Evolutionary conservation across 2,888 invertebrate species (phyloP), one percentile per base, ranked within the genome.

Genomic region (Scaptomyza caliginosa): DNA sequence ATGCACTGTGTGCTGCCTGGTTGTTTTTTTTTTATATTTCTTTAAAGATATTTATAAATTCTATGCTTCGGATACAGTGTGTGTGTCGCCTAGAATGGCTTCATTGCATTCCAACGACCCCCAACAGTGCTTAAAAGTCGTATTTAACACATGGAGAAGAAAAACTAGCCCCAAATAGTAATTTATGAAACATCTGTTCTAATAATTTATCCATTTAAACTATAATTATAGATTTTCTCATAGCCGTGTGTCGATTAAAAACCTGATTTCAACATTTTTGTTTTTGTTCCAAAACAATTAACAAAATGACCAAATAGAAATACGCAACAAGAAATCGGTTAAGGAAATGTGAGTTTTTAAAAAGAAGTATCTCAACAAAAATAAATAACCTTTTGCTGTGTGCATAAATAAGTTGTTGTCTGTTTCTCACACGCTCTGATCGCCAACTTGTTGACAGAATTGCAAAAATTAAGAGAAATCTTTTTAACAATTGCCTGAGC

Each of bases 1-100:
- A 85, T 82, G 86, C 83, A 62, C 79, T 66, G 79, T 82, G 77
- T 79, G 82, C 65, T 65, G 30, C 28, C 63, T 59, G 48, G 51
- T 7, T 49, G n/a, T n/a, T n/a, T n/a, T n/a, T n/a, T n/a, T n/a
- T n/a, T n/a, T n/a, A n/a, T n/a, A n/a, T 16, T 21, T n/a, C 28
- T 28, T 1, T 19, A 26, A 65, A 70, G 59, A 50, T 58, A 58
- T 66, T 62, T 54, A 73, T 70, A 79, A 76, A 79, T 67, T 69
- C 51, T 48, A 64, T 56, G 59, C 49, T 34, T 34, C 28, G 49
- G n/a, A 34, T 55, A 38, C 30, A 26, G 55, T 51, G 42, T 54
- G n/a, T n/a, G 38, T 60, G 32, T 67, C 48, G 48, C 55, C 24
- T 49, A 13, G 43, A 74, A 71, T 71, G 57, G 57, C 71, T 71